Conservation (phyloP, 2,888 invertebrate genomes). For the Bombylius major region DNA sequence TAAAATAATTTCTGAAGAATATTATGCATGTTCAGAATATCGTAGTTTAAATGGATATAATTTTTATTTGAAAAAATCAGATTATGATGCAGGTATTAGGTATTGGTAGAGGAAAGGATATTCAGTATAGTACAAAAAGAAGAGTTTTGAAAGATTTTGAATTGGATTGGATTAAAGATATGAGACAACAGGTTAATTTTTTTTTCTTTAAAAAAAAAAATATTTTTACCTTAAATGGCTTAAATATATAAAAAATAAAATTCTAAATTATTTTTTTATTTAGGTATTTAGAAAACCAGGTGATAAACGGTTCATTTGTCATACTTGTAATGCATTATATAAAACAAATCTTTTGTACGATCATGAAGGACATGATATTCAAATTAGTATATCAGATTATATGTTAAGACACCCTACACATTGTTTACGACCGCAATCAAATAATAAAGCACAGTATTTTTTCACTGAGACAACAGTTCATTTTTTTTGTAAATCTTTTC, state of each 20-base stretch:
- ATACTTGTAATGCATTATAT: conserved; percentile 47
- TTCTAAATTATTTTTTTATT: conserved; percentile 18
- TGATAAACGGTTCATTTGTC: conserved; percentile 47
- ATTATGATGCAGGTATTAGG: conserved; percentile 24
- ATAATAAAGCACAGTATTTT: conserved; percentile 77
- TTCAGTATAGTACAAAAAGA: too few relatives aligned
- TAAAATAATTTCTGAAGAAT: conserved; percentile 34
- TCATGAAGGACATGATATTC: conserved; percentile 46
- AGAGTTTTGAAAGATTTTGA: too few relatives aligned
- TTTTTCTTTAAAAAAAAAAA: too few relatives aligned
- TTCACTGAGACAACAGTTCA: conserved; percentile 56
- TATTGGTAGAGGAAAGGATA: too few relatives aligned
- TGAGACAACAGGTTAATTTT: too few relatives aligned
- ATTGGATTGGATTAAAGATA: too few relatives aligned
- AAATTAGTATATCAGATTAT: conserved; percentile 42
- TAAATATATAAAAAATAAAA: too few relatives aligned
- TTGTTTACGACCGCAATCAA: conserved; percentile 54
- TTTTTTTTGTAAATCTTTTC: conserved; percentile 52
- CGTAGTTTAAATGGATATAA: conserved; percentile 65
- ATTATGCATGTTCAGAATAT: conserved; percentile 74
- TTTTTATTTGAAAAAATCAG: conserved; percentile 43
- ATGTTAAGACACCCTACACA: conserved; percentile 49
- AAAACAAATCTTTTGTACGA: conserved; percentile 17
- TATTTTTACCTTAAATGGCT: too few relatives aligned
- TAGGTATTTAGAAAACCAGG: conserved; percentile 18